A percentile compares a stretch with the other conserved stretches of the same genome.
Conservation (phyloP, 2,113 vertebrate genomes). For the Scytalopus superciliaris region DNA sequence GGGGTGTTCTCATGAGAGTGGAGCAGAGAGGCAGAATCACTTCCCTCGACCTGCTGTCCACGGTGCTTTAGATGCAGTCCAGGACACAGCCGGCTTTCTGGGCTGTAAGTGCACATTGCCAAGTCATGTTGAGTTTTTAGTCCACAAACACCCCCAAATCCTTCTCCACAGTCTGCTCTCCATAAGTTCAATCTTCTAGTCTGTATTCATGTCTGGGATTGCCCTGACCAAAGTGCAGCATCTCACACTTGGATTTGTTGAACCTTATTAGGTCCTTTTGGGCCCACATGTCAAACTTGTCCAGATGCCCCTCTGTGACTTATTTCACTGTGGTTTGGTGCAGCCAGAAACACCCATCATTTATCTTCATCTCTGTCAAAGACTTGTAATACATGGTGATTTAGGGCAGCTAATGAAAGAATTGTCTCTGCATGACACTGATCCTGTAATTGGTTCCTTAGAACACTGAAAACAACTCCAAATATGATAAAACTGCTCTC, state of each 20-base stretch:
- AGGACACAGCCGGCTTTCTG: not conserved
- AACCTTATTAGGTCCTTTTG: not conserved
- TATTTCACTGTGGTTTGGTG: not conserved
- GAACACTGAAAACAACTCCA: not conserved
- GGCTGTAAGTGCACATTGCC: not conserved
- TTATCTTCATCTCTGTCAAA: not conserved
- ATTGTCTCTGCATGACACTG: not conserved
- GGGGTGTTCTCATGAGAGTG: not conserved
- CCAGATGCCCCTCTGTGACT: not conserved
- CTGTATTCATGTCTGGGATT: not conserved
- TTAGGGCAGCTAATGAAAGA: not conserved
- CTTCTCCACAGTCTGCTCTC: not conserved
- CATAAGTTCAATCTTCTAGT: not conserved
- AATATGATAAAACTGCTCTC: not conserved
- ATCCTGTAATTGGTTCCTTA: not conserved
- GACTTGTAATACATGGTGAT: not conserved
- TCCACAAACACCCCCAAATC: rapidly evolving
- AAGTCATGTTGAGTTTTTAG: not conserved
- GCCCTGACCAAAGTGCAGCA: not conserved
- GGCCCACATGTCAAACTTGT: not conserved
- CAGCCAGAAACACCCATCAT: not conserved
- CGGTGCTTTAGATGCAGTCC: rapidly evolving
- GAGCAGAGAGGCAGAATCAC: not conserved
- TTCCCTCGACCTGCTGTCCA: not conserved
- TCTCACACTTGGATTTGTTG: not conserved